phyloP scores from a whole-genome alignment of 1,140 invertebrate genomes.

The Trypoxylus dichotomus region DNA sequence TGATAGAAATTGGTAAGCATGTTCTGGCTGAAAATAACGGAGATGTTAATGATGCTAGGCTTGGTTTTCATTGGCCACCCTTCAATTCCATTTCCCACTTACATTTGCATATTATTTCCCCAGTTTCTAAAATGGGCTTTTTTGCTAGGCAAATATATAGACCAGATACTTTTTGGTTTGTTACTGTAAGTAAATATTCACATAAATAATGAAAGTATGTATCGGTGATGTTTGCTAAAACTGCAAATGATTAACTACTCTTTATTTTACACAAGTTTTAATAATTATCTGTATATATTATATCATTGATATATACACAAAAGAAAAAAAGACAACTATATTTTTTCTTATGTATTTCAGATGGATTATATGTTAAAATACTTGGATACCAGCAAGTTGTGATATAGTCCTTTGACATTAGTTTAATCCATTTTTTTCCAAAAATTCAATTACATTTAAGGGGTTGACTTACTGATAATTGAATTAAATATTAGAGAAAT shows the following conservation, averaged over 20 bases:
- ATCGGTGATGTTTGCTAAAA: no score
- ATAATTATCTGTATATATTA: no score
- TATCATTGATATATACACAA: no score
- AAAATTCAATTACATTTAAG: no score
- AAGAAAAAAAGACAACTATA: no score
- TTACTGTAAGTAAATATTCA: constrained; percentile 63
- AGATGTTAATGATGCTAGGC: constrained; percentile 60
- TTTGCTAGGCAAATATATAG: constrained; percentile 70
- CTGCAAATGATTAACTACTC: no score
- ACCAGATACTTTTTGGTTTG: constrained; percentile 81
- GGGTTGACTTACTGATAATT: no score
- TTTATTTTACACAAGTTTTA: no score
- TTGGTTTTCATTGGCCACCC: constrained; percentile 92
- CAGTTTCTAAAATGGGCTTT: constrained; percentile 74
- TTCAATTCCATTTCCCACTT: constrained; percentile 83
- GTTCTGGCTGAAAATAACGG: constrained; percentile 59
- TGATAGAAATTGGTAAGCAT: constrained; percentile 62
- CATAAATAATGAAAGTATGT: no score
- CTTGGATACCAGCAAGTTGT: background rate
- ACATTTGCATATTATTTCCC: constrained; percentile 86
- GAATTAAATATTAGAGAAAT: no score
- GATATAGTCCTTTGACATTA: no score
- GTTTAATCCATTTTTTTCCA: no score
- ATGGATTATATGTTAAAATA: constrained; percentile 2
- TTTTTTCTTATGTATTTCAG: background rate